Evolutionary conservation across 2,888 invertebrate genomes (phyloP), one percentile per base, ranked within the genome.

Genomic region (Epirrita christyi): DNA sequence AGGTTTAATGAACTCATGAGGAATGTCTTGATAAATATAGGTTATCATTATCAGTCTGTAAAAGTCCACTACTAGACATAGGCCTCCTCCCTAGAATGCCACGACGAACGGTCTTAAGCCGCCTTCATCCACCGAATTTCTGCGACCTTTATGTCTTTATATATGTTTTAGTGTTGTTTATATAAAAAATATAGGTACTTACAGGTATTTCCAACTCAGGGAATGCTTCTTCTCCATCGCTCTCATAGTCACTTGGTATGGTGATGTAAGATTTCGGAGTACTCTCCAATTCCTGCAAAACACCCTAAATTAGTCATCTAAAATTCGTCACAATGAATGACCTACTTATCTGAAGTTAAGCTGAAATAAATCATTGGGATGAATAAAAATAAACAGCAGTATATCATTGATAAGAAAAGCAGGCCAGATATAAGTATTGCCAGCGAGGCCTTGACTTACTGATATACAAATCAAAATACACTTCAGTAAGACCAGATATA

Each of bases 221-320:
- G 63, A 91, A 88, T 10, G 89, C 87, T 60, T 92, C 92, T 70
- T 92, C 92, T 14, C 85, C 90, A 69, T 92, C 92, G 65, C 92
- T 92, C 61, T 92, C 92, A 66, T 85, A 85, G 64, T 92, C 92
- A 70, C 82, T 88, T 37, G 83, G 77, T 32, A 74, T 71, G 2
- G 83, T 64, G 43, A 83, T 71, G 54, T 78, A 81, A 14, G 72
- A 64, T 68, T 92, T 89, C 0, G 82, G 74, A 0, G 80, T 82
- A 52, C 75, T 78, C 59, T 88, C 88, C 14, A 80, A 78, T 63
- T 88, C 91, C 92, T 92, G 73, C 1, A 70, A 62, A 43, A 64
- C 59, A 49, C 2, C 5, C 9, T 1, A 37, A 40, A 32, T 27
- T 29, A 53, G 34, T 29, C 13, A 36, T 13, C 11, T 40, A 36